Percentiles rank a stretch among this genome's conserved stretches.
These are phyloP conservation scores for Malaclemys terrapin DNA, from an alignment of 2,113 vertebrate genomes.

Conservation along the genomic window DNA sequence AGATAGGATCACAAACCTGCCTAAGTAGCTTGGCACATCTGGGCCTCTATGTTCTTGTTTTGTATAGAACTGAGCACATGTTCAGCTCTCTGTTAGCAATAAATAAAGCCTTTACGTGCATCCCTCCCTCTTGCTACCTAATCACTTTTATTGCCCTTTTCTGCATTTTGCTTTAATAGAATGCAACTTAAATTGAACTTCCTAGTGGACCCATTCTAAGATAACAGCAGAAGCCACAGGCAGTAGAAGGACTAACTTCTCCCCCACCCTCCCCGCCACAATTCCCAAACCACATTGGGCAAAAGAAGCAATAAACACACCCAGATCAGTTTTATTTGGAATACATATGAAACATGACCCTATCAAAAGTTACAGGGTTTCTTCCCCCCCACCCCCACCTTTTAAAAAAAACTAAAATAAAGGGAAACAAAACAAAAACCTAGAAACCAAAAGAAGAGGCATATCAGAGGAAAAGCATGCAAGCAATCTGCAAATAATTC, in stretches of 20 bases:
- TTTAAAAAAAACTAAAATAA: not conserved
- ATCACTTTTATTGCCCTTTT: not conserved
- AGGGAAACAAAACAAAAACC: not conserved
- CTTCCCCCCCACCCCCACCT: too few species aligned
- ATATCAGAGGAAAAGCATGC: not conserved
- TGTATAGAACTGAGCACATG: not conserved
- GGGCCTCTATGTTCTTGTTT: not conserved
- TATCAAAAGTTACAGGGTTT: constrained; percentile 14
- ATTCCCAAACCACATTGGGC: not conserved
- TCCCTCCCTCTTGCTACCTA: not conserved
- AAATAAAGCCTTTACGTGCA: not conserved
- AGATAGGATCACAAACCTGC: not conserved
- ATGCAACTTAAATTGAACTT: not conserved
- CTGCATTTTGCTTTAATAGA: not conserved
- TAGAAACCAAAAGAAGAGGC: not conserved
- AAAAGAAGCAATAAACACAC: not conserved
- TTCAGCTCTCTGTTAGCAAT: too few species aligned
- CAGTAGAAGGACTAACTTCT: not conserved
- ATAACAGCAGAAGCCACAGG: fast-evolving
- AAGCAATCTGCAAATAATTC: not conserved
- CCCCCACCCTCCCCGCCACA: not conserved
- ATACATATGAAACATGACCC: constrained; percentile 45
- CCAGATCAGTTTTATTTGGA: constrained; percentile 32
- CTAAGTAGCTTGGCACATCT: not conserved
- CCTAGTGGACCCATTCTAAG: not conserved